These are phyloP conservation scores for Elysia crispata DNA, from an alignment of 2,888 invertebrate genomes.

Conservation along the genomic window DNA sequence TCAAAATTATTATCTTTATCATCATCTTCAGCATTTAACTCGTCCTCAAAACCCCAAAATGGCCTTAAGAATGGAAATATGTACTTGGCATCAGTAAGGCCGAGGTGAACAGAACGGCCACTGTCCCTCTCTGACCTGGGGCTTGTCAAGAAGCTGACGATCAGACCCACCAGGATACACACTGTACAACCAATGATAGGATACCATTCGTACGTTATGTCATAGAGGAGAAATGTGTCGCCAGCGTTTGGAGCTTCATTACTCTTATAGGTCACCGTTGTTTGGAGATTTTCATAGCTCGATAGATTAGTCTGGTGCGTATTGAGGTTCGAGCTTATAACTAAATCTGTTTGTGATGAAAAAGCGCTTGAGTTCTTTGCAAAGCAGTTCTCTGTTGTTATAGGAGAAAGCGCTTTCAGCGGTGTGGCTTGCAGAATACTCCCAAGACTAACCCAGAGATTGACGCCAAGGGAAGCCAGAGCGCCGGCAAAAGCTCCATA, in stretches of 20 bases:
- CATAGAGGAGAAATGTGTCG: constrained; percentile 39
- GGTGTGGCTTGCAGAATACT: constrained; percentile 30
- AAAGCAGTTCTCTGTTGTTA: constrained; percentile 25
- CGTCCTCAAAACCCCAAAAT: too few species aligned
- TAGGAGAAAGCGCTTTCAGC: too few species aligned
- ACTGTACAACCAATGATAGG: constrained; percentile 26
- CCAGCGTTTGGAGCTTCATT: not conserved
- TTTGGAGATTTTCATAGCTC: not conserved
- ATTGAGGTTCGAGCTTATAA: too few species aligned
- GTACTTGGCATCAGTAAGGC: too few species aligned
- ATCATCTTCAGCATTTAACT: too few species aligned
- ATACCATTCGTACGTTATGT: constrained; percentile 50
- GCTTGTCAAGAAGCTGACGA: not conserved
- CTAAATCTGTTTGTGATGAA: too few species aligned
- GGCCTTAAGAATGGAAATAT: too few species aligned
- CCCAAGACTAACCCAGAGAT: constrained; percentile 36
- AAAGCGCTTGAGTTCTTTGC: not conserved
- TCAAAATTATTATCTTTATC: too few species aligned
- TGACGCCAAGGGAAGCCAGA: constrained; percentile 27
- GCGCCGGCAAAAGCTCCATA: constrained; percentile 47
- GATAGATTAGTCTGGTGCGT: not conserved
- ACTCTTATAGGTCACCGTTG: not conserved
- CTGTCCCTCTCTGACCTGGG: too few species aligned
- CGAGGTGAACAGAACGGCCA: too few species aligned
- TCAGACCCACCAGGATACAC: constrained; percentile 15